Conservation (phyloP, 2,888 invertebrate species). For the Diogma glabrata region DNA sequence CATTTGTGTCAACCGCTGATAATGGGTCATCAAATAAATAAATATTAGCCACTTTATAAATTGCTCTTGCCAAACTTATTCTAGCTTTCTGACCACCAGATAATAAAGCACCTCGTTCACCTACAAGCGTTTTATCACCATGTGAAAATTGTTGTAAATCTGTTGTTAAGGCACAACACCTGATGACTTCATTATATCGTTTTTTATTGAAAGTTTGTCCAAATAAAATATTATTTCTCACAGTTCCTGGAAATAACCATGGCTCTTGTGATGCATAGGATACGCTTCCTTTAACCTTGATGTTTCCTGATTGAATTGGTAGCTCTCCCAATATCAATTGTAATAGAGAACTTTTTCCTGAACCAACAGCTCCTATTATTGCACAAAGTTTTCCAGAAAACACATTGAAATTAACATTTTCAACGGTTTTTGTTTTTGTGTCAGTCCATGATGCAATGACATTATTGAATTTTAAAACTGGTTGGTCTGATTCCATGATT, state of each 20-base stretch:
- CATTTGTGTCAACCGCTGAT: conserved; percentile 61
- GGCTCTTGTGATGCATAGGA: conserved; percentile 77
- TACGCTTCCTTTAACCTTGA: conserved; percentile 49
- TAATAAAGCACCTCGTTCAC: conserved; percentile 46
- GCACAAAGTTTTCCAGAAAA: conserved; percentile 46
- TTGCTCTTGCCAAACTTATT: conserved; percentile 31
- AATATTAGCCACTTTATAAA: conserved; percentile 48
- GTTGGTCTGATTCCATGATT: background rate
- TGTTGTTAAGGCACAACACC: conserved; percentile 34
- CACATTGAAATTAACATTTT: background rate
- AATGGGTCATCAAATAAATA: conserved; percentile 65
- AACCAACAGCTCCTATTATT: conserved; percentile 63
- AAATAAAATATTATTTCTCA: conserved; percentile 80
- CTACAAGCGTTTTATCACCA: conserved; percentile 45
- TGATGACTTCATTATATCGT: conserved; percentile 34
- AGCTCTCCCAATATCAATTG: conserved; percentile 64
- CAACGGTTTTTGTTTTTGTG: conserved; percentile 14
- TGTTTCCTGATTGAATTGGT: conserved; percentile 39
- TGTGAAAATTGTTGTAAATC: conserved; percentile 43
- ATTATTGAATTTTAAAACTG: background rate
- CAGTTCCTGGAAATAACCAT: conserved; percentile 68
- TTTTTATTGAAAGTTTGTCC: conserved; percentile 37
- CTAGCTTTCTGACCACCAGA: conserved; percentile 62
- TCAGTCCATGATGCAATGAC: conserved; percentile 24
- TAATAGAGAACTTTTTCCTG: conserved; percentile 58